Conservation (phyloP, 2,113 vertebrate species). For the Erinaceus europaeus region DNA sequence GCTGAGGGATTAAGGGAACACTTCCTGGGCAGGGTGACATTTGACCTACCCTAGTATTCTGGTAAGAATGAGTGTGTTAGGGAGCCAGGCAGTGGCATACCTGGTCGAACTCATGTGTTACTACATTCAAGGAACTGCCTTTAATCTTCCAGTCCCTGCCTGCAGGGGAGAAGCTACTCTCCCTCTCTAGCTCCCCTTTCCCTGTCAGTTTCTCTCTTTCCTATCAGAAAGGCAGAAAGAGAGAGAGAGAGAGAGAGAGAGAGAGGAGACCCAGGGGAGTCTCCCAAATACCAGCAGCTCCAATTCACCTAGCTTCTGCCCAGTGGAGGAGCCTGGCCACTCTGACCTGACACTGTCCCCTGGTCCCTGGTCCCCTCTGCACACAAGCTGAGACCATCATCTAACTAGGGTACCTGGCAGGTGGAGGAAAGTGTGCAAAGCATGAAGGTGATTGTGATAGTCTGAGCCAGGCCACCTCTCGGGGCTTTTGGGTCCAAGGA, state of each 20-base stretch:
- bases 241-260: not conserved
- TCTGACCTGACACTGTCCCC: too few relatives aligned
- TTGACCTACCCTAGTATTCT: not conserved
- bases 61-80: too few relatives aligned
- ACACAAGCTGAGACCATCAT: not conserved
- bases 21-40: constrained; percentile 1
- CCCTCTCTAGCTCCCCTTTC: too few relatives aligned
- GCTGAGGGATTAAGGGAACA: not conserved
- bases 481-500: not conserved
- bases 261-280: not conserved
- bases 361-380: too few relatives aligned
- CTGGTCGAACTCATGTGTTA: too few relatives aligned
- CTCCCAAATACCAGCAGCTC: not conserved
- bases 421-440: not conserved
- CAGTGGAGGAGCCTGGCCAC: not conserved
- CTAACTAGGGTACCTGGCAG: not conserved
- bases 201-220: too few relatives aligned
- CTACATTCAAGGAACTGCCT: too few relatives aligned
- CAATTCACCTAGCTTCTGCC: not conserved
- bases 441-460: not conserved
- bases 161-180: too few relatives aligned
- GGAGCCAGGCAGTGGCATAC: too few relatives aligned
- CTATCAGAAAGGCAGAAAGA: too few relatives aligned
- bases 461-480: not conserved
- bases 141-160: too few relatives aligned